Base-by-base conservation (phyloP, 1,140 invertebrate species). In the Lithobius niger region DNA sequence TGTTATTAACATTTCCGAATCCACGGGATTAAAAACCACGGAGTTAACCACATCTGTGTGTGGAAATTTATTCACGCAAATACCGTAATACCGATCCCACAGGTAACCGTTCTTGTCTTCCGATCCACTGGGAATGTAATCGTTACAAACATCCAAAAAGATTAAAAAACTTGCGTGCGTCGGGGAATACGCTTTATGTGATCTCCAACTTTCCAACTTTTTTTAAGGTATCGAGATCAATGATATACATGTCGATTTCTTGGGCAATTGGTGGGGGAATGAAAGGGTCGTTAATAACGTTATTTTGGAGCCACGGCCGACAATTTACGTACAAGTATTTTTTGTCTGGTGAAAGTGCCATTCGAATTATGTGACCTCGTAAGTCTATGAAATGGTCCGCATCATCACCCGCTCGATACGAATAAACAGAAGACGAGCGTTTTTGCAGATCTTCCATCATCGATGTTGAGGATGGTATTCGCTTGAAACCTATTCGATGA, bases 161-260 rank as follows among this genome's bases (percentile, higher is more conserved):
- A 91, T 88, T 61, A 90, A 90, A 68, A 89, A 91, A 63, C 87
- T 91, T 67, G 90, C 86, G 54, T 86, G 85, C 65, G 87, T 88
- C 3, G 85, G 80, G 3, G 88, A 90, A 64, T 86, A 92, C 1
- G 86, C 86, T 68, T 84, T 85, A 66, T 91, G 88, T 15, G 86
- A 77, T 54, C 83, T 87, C 65, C 82, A 90, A 87, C 42, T 79
- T 86, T 2, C 86, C 87, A 18, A 90, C 69, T 71, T 83, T 77
- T 64, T 82, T 80, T 26, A 91, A 72, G 0, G 82, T 86, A 28
- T 79, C 76, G 56, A 91, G 70, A 72, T 91, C 88, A 60, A 91
- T 90, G 1, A 91, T 86, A 63, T 89, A 86, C 60, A 91, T 86
- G 65, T 92, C 88, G 54, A 91, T 90, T 74, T 91, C 85, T 71